A percentile compares a stretch with the other conserved stretches of the same genome.
These are phyloP conservation scores for Pseudomyrmex gracilis DNA, from an alignment of 1,140 invertebrate species.

Conservation along the genomic window DNA sequence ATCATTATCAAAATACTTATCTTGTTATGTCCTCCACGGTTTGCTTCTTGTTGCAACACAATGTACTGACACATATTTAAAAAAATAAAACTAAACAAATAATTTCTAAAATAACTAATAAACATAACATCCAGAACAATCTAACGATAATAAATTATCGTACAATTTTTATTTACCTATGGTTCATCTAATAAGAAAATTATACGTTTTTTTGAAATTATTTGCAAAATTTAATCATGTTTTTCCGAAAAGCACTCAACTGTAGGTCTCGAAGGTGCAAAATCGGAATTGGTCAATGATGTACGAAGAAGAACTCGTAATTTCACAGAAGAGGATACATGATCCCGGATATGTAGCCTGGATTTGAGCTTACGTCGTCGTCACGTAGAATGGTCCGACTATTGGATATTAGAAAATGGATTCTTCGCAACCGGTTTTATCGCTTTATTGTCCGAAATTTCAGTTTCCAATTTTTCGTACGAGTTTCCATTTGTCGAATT, in stretches of 20 bases:
- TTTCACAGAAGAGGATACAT: not conserved
- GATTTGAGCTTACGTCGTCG: constrained; percentile 5
- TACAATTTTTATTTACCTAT: constrained; percentile 13
- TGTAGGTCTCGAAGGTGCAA: not conserved
- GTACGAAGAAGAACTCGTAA: not conserved
- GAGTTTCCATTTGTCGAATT: constrained; percentile 19
- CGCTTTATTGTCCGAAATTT: constrained; percentile 40
- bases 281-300: not conserved
- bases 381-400: not conserved
- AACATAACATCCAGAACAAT: no score
- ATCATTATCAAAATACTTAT: constrained; percentile 38
- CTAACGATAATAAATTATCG: no score
- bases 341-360: not conserved
- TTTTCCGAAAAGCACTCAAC: not conserved
- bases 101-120: no score
- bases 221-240: not conserved
- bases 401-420: constrained; percentile 59
- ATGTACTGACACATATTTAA: not conserved
- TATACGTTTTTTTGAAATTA: not conserved
- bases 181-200: not conserved
- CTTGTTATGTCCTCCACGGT: not conserved
- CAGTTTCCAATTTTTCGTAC: not conserved
- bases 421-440: constrained; percentile 25
- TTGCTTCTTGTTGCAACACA: not conserved
- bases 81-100: no score